Percentiles rank a stretch among this genome's conserved stretches.
phyloP scores from a whole-genome alignment of 2,888 invertebrate species.

The Philereme transversata region DNA sequence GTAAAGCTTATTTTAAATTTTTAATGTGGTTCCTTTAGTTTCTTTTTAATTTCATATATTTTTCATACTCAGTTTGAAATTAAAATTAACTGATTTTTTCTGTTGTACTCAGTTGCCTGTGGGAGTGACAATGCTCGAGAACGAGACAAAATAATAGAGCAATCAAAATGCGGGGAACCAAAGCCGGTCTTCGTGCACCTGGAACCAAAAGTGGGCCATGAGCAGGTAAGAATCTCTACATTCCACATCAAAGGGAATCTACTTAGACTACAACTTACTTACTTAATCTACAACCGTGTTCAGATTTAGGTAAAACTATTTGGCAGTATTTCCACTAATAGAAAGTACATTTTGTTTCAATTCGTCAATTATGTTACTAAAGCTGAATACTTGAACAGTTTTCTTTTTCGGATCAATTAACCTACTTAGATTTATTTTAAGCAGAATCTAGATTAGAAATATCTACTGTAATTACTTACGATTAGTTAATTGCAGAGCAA shows the following conservation, averaged over 20 bases:
- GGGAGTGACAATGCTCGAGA: slow-evolving; percentile 55
- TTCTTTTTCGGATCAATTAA: slow-evolving; percentile 4
- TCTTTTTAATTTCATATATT: neutral
- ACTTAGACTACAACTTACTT: too few species aligned
- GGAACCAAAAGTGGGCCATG: slow-evolving; percentile 58
- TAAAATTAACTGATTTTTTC: neutral
- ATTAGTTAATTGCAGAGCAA: slow-evolving; percentile 13
- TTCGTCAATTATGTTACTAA: too few species aligned
- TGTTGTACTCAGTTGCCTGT: slow-evolving; percentile 58
- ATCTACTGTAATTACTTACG: neutral
- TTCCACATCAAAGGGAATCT: neutral
- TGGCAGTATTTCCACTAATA: too few species aligned
- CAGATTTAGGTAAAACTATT: too few species aligned
- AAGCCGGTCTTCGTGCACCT: slow-evolving; percentile 70
- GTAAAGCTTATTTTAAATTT: too few species aligned
- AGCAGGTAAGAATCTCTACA: slow-evolving; percentile 58
- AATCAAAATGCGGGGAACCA: slow-evolving; percentile 71
- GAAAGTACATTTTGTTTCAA: neutral
- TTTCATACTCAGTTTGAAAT: neutral
- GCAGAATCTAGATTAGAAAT: slow-evolving; percentile 14
- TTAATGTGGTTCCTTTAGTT: neutral
- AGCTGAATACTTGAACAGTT: neutral
- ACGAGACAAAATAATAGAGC: slow-evolving; percentile 63
- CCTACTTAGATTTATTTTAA: slow-evolving; percentile 14
- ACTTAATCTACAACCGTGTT: too few species aligned